Conservation (phyloP, 2,888 invertebrate genomes). For the Pseudococcus jackbeardsleyi region DNA sequence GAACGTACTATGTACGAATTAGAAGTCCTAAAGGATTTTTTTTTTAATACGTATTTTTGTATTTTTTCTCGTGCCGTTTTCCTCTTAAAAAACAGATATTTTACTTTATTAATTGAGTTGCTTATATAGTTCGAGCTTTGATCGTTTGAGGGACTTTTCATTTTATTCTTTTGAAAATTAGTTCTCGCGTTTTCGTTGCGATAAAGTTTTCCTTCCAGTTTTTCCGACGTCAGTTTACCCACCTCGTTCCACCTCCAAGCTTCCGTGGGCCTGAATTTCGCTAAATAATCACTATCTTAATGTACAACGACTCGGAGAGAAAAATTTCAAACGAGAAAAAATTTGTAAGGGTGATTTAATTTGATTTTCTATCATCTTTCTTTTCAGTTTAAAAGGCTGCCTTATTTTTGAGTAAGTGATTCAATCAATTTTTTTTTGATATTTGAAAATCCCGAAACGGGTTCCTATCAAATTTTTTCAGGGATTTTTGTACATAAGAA, state of each 20-base stretch:
- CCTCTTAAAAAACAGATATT: background rate
- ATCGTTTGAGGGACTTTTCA: background rate
- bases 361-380: no score
- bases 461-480: no score
- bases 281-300: no score
- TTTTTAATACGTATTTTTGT: background rate
- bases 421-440: no score
- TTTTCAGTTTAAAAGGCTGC: no score
- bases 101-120: slow-evolving; percentile 12
- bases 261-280: no score
- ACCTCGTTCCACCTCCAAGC: background rate
- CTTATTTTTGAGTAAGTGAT: no score
- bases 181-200: background rate
- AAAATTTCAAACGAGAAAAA: no score
- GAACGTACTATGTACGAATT: background rate
- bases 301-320: no score
- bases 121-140: background rate
- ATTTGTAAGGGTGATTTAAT: no score
- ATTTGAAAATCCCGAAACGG: no score
- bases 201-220: background rate
- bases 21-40: background rate
- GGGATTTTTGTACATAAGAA: no score
- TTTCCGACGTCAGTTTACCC: background rate
- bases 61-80: background rate
- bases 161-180: background rate